phyloP scores from a whole-genome alignment of 2,113 vertebrate species.

The Ardeotis arabs region DNA sequence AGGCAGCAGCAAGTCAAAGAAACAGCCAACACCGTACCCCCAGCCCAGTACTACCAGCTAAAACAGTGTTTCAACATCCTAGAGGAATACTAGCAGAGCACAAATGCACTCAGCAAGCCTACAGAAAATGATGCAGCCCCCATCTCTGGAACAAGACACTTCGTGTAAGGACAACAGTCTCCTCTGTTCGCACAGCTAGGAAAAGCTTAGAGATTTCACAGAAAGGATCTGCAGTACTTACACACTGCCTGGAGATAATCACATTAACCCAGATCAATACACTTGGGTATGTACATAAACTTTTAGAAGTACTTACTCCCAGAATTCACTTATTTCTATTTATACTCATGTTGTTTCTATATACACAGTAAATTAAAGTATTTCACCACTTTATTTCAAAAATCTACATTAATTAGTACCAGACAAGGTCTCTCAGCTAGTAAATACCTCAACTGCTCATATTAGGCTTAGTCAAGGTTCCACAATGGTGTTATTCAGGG shows the following conservation, averaged over 20 bases:
- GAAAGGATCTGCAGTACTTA: neutral
- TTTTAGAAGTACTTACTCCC: neutral
- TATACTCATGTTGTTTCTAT: neutral
- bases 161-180: neutral
- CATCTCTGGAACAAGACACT: neutral
- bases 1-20: neutral
- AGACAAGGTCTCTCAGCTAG: neutral
- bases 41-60: neutral
- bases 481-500: neutral
- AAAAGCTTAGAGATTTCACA: neutral
- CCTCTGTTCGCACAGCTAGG: accelerated
- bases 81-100: neutral
- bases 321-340: neutral
- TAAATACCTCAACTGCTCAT: neutral
- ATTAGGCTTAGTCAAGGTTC: neutral
- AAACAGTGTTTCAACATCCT: neutral
- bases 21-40: neutral
- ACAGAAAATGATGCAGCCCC: neutral
- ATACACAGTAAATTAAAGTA: neutral
- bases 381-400: neutral
- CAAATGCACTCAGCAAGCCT: neutral
- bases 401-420: neutral
- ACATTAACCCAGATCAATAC: neutral
- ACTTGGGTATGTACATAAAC: neutral
- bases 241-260: neutral